Conservation (phyloP, 2,888 invertebrate genomes). For the Dione vanillae region DNA sequence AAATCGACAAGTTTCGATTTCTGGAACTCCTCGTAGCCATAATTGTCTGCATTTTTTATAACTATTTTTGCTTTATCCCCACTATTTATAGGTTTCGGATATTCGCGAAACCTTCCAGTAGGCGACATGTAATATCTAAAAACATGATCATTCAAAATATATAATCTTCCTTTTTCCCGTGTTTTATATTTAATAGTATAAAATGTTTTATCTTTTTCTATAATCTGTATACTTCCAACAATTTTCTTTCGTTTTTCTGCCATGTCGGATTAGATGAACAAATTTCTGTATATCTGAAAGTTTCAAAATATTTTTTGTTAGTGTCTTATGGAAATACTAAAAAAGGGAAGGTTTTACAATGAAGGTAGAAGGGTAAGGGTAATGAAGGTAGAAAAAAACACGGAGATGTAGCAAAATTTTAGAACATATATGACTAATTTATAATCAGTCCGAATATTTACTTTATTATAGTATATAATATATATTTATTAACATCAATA, state of each 20-base stretch:
- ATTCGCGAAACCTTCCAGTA: constrained; percentile 65
- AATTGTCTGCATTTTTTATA: constrained; percentile 61
- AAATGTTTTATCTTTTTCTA: constrained; percentile 61
- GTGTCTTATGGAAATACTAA: background rate
- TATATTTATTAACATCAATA: too few relatives aligned
- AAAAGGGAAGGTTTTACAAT: too few relatives aligned
- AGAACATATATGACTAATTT: too few relatives aligned
- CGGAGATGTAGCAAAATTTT: too few relatives aligned
- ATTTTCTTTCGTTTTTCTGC: constrained; percentile 25
- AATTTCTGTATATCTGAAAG: constrained; percentile 1
- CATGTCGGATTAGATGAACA: background rate
- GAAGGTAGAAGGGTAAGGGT: too few relatives aligned
- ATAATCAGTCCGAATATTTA: too few relatives aligned
- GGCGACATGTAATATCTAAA: constrained; percentile 75
- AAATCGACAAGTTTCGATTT: constrained; percentile 58
- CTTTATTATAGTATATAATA: too few relatives aligned
- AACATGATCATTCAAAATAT: constrained; percentile 71
- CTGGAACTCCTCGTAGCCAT: constrained; percentile 61
- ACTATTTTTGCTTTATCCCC: constrained; percentile 68
- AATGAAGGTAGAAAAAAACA: too few relatives aligned
- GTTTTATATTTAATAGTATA: constrained; percentile 63
- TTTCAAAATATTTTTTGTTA: background rate
- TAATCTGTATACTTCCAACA: constrained; percentile 56
- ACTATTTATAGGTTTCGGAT: constrained; percentile 66
- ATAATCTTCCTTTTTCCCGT: constrained; percentile 63